Percentiles rank a stretch among this genome's conserved stretches.
These are phyloP conservation scores for Sceloporus undulatus DNA, from an alignment of 2,113 vertebrate genomes.

Conservation along the genomic window DNA sequence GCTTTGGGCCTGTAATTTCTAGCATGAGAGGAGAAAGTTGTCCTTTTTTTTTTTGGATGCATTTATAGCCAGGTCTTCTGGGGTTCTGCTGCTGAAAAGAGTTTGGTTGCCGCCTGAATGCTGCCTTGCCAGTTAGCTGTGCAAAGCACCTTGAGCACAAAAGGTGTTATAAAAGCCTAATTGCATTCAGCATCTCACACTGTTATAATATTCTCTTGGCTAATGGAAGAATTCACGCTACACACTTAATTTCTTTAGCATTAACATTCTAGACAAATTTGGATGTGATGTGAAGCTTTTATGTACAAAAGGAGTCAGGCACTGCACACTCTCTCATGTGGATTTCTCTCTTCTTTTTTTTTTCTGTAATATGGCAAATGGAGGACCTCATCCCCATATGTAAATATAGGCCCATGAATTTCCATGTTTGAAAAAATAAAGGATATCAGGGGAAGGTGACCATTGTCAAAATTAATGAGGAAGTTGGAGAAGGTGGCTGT, in stretches of 20 bases:
- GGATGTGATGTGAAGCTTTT: constrained; percentile 47
- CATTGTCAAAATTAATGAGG: not conserved
- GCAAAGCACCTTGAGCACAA: constrained; percentile 36
- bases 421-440: not conserved
- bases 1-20: not conserved
- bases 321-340: not conserved
- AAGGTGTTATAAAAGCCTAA: constrained; percentile 57
- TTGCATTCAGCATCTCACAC: constrained; percentile 41
- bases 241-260: constrained; percentile 46
- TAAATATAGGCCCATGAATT: not conserved
- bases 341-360: constrained; percentile 21
- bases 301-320: constrained; percentile 28
- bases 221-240: constrained; percentile 44
- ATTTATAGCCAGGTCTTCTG: not conserved
- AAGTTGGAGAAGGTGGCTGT: too few species aligned
- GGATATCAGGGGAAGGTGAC: too few species aligned
- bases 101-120: not conserved
- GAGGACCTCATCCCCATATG: not conserved
- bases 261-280: constrained; percentile 56
- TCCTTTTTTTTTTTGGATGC: constrained; percentile 17
- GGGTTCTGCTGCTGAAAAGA: fast-evolving
- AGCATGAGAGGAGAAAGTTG: fast-evolving
- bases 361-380: constrained; percentile 2
- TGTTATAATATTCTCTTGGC: constrained; percentile 53
- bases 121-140: not conserved